Evolutionary conservation across 2,888 invertebrate genomes (phyloP).

Genomic region (Kuschelorhynchus macadamiae): DNA sequence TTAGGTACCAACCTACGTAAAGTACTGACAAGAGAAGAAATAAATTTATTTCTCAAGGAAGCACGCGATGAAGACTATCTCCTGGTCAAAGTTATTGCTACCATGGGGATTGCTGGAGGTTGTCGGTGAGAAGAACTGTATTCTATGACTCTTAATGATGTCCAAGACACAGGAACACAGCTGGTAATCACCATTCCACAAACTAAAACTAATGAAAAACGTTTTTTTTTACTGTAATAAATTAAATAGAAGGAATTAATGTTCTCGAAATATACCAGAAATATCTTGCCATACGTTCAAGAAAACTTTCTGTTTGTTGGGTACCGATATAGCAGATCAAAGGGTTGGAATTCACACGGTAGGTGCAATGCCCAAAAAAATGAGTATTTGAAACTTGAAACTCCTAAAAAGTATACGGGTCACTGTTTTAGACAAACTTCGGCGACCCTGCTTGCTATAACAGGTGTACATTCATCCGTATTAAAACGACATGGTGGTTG

Average conservation of each 20-base stretch:
- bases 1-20: background rate
- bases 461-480: no score
- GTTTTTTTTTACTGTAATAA: conserved; percentile 17
- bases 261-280: no score
- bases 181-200: conserved; percentile 34
- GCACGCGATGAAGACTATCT: conserved; percentile 13
- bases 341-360: conserved; percentile 39
- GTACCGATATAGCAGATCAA: conserved; percentile 35
- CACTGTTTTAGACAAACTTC: no score
- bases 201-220: conserved; percentile 23
- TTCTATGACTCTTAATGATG: conserved; percentile 22
- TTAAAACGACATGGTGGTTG: no score
- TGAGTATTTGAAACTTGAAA: no score
- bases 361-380: no score
- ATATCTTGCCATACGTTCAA: background rate
- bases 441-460: no score
- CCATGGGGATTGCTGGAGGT: conserved; percentile 27
- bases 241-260: background rate
- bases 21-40: conserved; percentile 8
- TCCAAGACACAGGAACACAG: conserved; percentile 4
- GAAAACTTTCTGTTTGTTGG: conserved; percentile 33
- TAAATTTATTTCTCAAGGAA: conserved; percentile 19
- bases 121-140: conserved; percentile 33
- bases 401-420: no score
- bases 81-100: conserved; percentile 12